Base-by-base conservation (phyloP, 2,113 vertebrate genomes). In the Mugil cephalus region DNA sequence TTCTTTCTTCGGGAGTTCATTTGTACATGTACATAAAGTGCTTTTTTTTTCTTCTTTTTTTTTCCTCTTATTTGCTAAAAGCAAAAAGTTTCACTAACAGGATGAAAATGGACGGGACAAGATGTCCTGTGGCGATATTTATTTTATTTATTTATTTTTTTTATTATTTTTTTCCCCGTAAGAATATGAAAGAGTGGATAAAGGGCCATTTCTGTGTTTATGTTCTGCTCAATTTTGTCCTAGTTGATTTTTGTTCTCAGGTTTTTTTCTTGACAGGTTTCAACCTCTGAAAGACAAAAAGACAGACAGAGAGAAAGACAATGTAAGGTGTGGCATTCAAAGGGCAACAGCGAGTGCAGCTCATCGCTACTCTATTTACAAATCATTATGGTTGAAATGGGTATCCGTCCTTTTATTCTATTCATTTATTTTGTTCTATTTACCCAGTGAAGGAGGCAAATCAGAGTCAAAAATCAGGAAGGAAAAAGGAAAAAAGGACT, bases 1-100 rank as follows among this genome's bases (percentile, higher is more conserved):
- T 90, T 85, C 50, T 79, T 80, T 83, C 47, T 80, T 79, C 59
- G 88, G 91, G 69, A 87, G 62, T 70, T 94, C 89, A 86, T 93
- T 92, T 93, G 87, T 83, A 94, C 93, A 91, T 93, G 83, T 86
- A 93, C 92, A 93, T 91, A 94, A 88, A 94, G 79, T 94, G 88
- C 86, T 93, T 87, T 91, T 84, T 91, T 93, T 91, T 46, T 14
- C 21, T 24, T 18, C 85, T 74, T 54, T 77, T 42, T 52, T 86
- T 13, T 2, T n/a, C 30, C 51, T 93, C 75, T 79, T 85, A 67
- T 87, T 91, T 89, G 91, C 88, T 85, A 92, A 95, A 93, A 93
- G 79, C 90, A 88, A 94, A 93, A 93, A 45, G 73, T 87, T 79
- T 93, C 77, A 87, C 66, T 87, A 77, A 63, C 80, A 91, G 88